These are phyloP conservation scores for Gadopsis marmoratus DNA, from an alignment of 2,797 vertebrate species.

Conservation along the genomic window DNA sequence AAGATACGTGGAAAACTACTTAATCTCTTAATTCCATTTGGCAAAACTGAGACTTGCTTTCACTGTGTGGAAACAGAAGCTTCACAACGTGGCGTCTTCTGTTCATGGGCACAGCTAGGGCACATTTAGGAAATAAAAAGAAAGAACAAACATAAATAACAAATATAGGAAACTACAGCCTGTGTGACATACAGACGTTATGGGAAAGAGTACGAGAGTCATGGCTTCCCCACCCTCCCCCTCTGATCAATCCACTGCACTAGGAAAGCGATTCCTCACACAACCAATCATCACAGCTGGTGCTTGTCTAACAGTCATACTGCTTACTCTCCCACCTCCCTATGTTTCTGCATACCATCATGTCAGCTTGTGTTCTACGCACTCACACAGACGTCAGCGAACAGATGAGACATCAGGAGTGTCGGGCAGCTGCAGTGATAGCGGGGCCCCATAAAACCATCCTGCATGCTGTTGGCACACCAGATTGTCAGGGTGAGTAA, in stretches of 20 bases:
- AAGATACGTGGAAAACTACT: background rate
- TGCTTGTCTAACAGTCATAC: constrained; percentile 48
- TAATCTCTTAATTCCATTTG: background rate
- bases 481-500: constrained; percentile 19
- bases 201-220: background rate
- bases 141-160: background rate
- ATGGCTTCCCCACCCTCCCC: background rate
- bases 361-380: constrained; percentile 38
- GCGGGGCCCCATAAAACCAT: constrained; percentile 23
- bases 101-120: background rate
- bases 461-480: constrained; percentile 23
- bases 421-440: constrained; percentile 29
- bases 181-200: constrained; percentile 5
- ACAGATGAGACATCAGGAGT: constrained; percentile 45
- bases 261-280: constrained; percentile 29
- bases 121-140: background rate
- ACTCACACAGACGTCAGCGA: constrained; percentile 37
- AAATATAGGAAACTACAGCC: background rate
- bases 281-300: constrained; percentile 52
- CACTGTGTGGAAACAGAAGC: constrained; percentile 3
- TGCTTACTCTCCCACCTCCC: constrained; percentile 47
- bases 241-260: constrained; percentile 2
- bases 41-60: constrained; percentile 10
- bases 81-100: background rate
- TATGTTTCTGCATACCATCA: constrained; percentile 44